A percentile compares a stretch with the other conserved stretches of the same genome.
These are phyloP conservation scores for Gallinago undulata DNA, from an alignment of 2,113 vertebrate genomes.

Conservation along the genomic window DNA sequence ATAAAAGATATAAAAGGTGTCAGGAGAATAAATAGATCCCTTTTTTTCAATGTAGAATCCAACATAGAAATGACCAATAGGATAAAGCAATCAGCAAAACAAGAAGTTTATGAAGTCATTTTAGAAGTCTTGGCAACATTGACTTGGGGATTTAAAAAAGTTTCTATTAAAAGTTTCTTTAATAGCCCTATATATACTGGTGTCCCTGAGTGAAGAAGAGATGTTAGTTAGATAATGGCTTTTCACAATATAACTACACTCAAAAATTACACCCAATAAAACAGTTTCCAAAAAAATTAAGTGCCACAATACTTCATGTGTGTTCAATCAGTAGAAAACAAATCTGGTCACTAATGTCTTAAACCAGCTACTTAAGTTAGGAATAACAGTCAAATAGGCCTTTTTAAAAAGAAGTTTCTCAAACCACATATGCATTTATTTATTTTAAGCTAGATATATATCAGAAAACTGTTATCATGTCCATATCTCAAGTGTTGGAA, in stretches of 20 bases:
- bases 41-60: neutral
- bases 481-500: neutral
- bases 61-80: slow-evolving; percentile 30
- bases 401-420: neutral
- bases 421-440: neutral
- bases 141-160: neutral
- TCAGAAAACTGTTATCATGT: neutral
- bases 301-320: neutral
- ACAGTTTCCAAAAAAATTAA: neutral
- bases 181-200: neutral
- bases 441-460: neutral
- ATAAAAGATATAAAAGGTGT: slow-evolving; percentile 62
- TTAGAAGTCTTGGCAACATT: neutral
- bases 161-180: neutral
- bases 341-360: neutral
- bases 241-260: neutral
- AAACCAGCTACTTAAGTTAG: neutral
- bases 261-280: neutral
- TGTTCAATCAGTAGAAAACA: neutral
- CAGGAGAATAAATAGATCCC: slow-evolving; percentile 40
- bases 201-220: neutral
- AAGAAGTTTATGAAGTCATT: neutral
- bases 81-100: neutral
- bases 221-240: neutral
- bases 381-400: neutral